Percentiles rank a stretch among this genome's conserved stretches.
Conservation (phyloP, 2,797 vertebrate species). For the Stomatorhinus walkeri region DNA sequence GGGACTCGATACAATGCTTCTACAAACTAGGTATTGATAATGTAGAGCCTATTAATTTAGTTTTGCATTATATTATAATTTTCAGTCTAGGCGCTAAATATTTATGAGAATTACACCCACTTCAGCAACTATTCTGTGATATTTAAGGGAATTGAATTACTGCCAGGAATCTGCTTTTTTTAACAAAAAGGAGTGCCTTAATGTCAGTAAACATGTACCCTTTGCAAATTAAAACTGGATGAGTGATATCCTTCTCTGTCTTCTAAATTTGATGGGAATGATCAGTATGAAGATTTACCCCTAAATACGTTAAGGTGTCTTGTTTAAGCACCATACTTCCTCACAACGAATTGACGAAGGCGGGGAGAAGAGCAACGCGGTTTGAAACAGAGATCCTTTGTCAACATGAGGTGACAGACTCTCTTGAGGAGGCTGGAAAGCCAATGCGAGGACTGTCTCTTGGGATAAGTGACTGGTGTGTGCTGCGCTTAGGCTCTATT, state of each 20-base stretch:
- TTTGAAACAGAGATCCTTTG: neutral
- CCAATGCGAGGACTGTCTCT: neutral
- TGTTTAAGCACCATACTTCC: neutral
- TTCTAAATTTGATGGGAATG: neutral
- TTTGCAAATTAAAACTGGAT: neutral
- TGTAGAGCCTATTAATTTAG: neutral
- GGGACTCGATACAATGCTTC: neutral
- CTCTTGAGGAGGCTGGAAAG: neutral
- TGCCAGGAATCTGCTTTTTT: neutral
- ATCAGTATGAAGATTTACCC: neutral
- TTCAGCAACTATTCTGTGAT: neutral
- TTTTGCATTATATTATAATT: neutral
- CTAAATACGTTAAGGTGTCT: neutral
- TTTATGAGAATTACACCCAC: neutral
- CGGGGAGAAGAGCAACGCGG: neutral
- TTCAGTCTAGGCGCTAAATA: neutral
- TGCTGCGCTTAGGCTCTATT: neutral
- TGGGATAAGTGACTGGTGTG: neutral
- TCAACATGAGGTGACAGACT: slow-evolving; percentile 13
- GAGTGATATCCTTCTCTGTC: neutral
- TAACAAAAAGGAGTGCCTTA: neutral
- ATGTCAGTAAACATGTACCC: neutral
- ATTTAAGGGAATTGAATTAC: neutral
- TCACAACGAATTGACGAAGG: neutral
- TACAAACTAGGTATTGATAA: neutral